Evolutionary conservation across 2,113 vertebrate genomes (phyloP).

Genomic region (Casuarius casuarius): DNA sequence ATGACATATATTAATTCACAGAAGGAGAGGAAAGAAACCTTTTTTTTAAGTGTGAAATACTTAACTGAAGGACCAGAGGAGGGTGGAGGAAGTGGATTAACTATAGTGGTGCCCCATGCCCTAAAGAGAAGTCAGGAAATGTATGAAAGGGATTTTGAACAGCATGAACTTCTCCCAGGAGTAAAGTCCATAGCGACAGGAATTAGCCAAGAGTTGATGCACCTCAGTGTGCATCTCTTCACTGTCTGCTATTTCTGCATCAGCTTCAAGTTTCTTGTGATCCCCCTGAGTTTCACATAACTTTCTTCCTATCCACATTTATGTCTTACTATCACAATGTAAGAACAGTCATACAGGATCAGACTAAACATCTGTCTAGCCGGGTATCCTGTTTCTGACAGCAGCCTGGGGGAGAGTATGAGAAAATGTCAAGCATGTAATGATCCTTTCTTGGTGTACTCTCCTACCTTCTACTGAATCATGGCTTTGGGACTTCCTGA

Average conservation of each 20-base stretch:
- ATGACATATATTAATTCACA: background rate
- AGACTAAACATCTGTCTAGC: constrained; percentile 73
- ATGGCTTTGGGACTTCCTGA: constrained; percentile 62
- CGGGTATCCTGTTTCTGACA: constrained; percentile 66
- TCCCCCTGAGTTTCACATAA: constrained; percentile 16
- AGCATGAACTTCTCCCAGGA: background rate
- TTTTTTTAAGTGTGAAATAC: background rate
- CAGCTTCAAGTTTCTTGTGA: background rate
- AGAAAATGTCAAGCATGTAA: constrained; percentile 53
- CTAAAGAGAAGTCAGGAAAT: background rate
- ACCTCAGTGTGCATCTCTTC: background rate
- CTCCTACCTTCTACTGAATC: constrained; percentile 59
- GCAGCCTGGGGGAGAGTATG: constrained; percentile 36
- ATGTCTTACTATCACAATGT: constrained; percentile 44
- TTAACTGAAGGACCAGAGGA: background rate
- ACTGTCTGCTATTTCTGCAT: background rate
- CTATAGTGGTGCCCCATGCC: background rate
- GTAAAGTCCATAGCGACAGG: background rate
- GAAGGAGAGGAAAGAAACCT: background rate
- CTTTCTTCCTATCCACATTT: constrained; percentile 38
- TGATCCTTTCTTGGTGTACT: constrained; percentile 23
- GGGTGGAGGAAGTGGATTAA: background rate
- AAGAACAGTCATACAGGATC: constrained; percentile 53
- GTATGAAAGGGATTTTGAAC: background rate
- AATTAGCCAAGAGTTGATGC: background rate